A percentile compares a stretch with the other conserved stretches of the same genome.
Conservation (phyloP, 2,888 invertebrate genomes). For the Leptinotarsa tumamoca region DNA sequence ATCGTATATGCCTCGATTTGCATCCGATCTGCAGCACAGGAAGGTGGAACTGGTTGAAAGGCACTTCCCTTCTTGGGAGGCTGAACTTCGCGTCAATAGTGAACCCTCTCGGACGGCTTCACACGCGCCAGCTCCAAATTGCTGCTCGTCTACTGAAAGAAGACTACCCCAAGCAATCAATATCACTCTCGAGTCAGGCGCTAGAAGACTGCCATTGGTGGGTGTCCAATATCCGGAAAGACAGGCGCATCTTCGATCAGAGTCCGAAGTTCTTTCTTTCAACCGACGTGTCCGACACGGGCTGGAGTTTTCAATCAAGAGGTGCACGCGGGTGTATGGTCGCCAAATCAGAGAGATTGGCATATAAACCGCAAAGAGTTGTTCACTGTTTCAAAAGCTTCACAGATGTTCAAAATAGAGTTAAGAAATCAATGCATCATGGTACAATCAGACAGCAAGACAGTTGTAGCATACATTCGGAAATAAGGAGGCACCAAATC, state of each 20-base stretch:
- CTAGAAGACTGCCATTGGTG: slow-evolving; percentile 36
- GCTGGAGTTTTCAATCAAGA: slow-evolving; percentile 41
- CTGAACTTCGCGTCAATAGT: neutral
- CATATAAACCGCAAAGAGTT: slow-evolving; percentile 46
- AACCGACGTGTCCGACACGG: slow-evolving; percentile 41
- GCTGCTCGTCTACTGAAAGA: slow-evolving; percentile 21
- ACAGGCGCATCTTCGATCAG: slow-evolving; percentile 31
- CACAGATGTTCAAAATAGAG: neutral
- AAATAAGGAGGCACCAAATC: slow-evolving; percentile 45
- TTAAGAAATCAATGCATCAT: slow-evolving; percentile 30
- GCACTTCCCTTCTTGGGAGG: neutral
- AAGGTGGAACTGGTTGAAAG: neutral
- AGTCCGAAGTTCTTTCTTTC: slow-evolving; percentile 39
- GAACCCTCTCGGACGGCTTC: neutral
- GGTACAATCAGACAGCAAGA: slow-evolving; percentile 46
- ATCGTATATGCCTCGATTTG: neutral
- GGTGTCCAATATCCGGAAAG: slow-evolving; percentile 29
- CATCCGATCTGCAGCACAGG: neutral
- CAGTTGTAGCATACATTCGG: slow-evolving; percentile 44
- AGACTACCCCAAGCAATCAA: slow-evolving; percentile 4
- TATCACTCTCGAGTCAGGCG: slow-evolving; percentile 10
- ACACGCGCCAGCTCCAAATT: slow-evolving; percentile 18
- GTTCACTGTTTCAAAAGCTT: slow-evolving; percentile 34
- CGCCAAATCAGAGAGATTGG: slow-evolving; percentile 35
- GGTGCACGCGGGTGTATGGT: slow-evolving; percentile 32